Conservation (phyloP, 1,140 invertebrate genomes). For the Nephila pilipes region DNA sequence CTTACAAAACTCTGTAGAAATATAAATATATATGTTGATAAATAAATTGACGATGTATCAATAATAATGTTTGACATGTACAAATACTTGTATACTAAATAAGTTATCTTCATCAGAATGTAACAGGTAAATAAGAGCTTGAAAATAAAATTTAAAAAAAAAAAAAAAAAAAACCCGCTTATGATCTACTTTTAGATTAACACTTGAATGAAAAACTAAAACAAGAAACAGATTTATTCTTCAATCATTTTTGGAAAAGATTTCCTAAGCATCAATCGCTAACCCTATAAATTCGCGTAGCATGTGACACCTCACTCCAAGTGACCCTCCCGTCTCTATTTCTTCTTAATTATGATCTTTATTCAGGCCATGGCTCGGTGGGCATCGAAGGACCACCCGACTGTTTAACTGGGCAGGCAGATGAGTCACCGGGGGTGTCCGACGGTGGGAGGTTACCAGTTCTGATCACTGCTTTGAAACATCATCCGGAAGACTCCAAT, state of each 20-base stretch:
- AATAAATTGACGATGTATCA: too few relatives aligned
- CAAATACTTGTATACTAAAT: too few relatives aligned
- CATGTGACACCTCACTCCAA: neutral
- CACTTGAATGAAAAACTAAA: neutral
- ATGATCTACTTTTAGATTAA: neutral
- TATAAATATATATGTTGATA: too few relatives aligned
- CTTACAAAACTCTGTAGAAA: too few relatives aligned
- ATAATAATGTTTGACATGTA: too few relatives aligned
- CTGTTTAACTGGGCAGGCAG: conserved; percentile 15
- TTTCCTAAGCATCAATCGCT: neutral
- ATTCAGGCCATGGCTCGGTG: neutral
- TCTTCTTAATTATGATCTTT: conserved; percentile 32
- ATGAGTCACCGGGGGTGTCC: conserved; percentile 35
- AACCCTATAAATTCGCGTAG: neutral
- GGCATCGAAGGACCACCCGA: neutral
- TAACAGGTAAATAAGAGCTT: neutral
- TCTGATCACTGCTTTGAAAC: conserved; percentile 45
- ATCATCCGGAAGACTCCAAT: conserved; percentile 53
- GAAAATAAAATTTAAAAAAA: too few relatives aligned
- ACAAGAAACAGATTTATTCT: neutral
- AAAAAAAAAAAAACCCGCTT: too few relatives aligned
- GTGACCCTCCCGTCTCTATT: conserved; percentile 34
- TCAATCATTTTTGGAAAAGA: neutral
- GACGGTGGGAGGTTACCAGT: conserved; percentile 27
- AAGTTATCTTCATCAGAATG: too few relatives aligned